These are phyloP conservation scores for Rhyacichthys aspro DNA, from an alignment of 2,797 vertebrate species.

Conservation along the genomic window DNA sequence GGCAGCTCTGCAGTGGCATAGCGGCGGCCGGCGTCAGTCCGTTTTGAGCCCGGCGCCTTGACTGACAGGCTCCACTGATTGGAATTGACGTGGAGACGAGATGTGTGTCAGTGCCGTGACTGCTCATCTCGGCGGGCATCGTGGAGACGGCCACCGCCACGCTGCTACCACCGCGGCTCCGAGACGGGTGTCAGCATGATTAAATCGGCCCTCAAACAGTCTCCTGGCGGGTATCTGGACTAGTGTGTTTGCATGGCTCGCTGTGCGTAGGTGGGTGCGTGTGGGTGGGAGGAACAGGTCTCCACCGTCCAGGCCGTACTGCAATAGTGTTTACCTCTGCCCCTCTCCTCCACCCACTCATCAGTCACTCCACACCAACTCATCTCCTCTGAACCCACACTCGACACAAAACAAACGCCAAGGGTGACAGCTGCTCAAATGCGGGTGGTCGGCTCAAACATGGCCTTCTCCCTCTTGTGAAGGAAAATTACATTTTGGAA, in stretches of 20 bases:
- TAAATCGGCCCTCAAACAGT: conserved; percentile 63
- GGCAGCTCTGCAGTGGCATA: conserved; percentile 51
- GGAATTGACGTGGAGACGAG: conserved; percentile 79
- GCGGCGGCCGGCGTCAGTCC: conserved; percentile 44
- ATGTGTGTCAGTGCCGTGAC: conserved; percentile 78
- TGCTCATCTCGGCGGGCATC: conserved; percentile 78
- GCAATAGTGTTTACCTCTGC: conserved; percentile 68
- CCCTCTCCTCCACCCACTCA: conserved; percentile 66
- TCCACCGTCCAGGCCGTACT: conserved; percentile 56
- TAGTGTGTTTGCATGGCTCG: conserved; percentile 27
- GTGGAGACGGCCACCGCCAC: conserved; percentile 60
- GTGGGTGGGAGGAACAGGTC: conserved; percentile 40
- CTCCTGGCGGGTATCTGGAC: conserved; percentile 27
- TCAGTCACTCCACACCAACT: conserved; percentile 70
- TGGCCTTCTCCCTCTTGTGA: conserved; percentile 18
- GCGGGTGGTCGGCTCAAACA: conserved; percentile 47
- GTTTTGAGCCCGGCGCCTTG: conserved; percentile 46
- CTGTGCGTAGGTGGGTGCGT: conserved; percentile 26
- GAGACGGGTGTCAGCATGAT: conserved; percentile 72
- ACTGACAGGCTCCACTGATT: conserved; percentile 78
- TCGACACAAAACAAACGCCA: conserved; percentile 53
- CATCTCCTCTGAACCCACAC: conserved; percentile 65
- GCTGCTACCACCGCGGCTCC: conserved; percentile 52
- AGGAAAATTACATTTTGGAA: conserved; percentile 25
- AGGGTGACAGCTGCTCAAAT: conserved; percentile 53